Evolutionary conservation across 2,888 invertebrate species (phyloP).

Genomic region (Alcis repandata): DNA sequence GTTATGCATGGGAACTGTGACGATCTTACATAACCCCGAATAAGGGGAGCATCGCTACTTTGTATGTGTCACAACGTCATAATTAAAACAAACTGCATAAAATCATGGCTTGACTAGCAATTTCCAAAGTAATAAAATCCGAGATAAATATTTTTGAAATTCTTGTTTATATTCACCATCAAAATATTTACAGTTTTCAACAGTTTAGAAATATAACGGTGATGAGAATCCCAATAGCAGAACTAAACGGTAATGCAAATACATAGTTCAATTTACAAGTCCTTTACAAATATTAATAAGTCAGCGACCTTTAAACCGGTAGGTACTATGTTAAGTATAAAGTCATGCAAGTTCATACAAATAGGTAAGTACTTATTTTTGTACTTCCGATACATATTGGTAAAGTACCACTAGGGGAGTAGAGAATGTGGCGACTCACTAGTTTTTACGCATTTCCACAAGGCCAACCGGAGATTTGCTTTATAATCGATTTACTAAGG

Average conservation of each 20-base stretch:
- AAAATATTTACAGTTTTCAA: background rate
- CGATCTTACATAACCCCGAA: constrained; percentile 69
- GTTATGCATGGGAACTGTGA: constrained; percentile 79
- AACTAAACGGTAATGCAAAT: constrained; percentile 3
- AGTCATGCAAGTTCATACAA: background rate
- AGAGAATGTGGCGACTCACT: constrained; percentile 68
- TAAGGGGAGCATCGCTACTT: constrained; percentile 40
- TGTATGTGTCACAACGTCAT: constrained; percentile 2
- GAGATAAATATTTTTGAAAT: background rate
- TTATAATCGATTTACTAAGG: constrained; percentile 34
- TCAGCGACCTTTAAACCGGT: constrained; percentile 16
- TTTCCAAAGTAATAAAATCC: background rate
- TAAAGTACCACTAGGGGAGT: constrained; percentile 49
- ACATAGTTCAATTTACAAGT: background rate
- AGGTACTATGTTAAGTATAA: background rate
- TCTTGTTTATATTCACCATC: background rate
- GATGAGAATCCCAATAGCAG: background rate
- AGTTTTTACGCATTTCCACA: constrained; percentile 64
- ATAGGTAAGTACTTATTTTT: constrained; percentile 1
- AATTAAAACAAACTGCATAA: background rate
- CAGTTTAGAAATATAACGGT: background rate
- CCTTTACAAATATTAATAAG: constrained; percentile 8
- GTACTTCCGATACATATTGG: constrained; percentile 54
- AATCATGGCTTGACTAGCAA: background rate
- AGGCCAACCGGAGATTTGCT: constrained; percentile 59